A percentile compares a stretch with the other conserved stretches of the same genome.
phyloP scores from a whole-genome alignment of 2,797 vertebrate genomes.

The Prunella strophiata region DNA sequence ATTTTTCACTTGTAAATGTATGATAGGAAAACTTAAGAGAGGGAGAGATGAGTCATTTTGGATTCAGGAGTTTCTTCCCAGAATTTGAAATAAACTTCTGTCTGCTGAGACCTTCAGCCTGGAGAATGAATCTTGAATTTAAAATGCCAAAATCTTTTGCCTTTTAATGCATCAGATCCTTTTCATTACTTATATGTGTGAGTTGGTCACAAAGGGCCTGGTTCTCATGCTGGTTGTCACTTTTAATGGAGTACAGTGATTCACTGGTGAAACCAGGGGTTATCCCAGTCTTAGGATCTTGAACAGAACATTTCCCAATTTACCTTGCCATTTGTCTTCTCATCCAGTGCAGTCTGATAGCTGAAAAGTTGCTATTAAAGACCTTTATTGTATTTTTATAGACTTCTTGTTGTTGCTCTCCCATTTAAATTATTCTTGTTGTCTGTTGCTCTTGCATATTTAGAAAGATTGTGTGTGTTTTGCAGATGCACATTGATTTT shows the following conservation, averaged over 20 bases:
- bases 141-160: not conserved
- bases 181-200: not conserved
- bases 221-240: not conserved
- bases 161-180: not conserved
- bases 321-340: not conserved
- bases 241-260: not conserved
- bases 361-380: not conserved
- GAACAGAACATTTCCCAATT: not conserved
- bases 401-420: not conserved
- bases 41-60: constrained; percentile 42
- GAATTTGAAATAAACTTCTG: constrained; percentile 19
- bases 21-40: constrained; percentile 11
- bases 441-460: not conserved
- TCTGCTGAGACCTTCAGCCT: not conserved
- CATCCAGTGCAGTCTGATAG: not conserved
- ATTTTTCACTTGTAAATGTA: constrained; percentile 7
- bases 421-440: not conserved
- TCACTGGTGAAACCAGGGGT: not conserved
- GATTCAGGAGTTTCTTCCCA: not conserved
- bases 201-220: not conserved
- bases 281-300: not conserved
- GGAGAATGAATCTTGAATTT: not conserved
- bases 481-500: not conserved
- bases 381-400: not conserved
- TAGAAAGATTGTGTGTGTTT: not conserved